Evolutionary conservation across 2,888 invertebrate species (phyloP), one percentile per base, ranked within the genome.

Genomic region (Alloscopus bannaensis): DNA sequence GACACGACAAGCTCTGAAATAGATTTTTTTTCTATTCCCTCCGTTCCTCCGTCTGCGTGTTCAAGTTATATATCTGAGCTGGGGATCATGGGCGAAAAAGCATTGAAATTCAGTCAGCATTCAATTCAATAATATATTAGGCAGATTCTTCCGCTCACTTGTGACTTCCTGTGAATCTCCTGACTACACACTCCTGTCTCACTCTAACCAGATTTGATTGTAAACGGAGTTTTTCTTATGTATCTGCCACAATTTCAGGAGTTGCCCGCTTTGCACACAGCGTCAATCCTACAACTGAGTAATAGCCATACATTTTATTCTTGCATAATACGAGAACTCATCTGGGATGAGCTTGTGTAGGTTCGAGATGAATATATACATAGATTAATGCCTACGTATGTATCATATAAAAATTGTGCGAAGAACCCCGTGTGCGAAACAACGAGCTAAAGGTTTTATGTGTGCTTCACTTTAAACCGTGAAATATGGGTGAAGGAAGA

Each of bases 51-150:
- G n/a, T n/a, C n/a, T n/a, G n/a, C n/a, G n/a, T n/a, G n/a, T n/a
- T n/a, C 42, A 42, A 2, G 8, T 42, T 42, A 42, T 42, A 18
- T 16, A 42, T 36, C 36, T 50, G 28, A 36, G 40, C 22, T 59
- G 68, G 66, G 57, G 55, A 76, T 50, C 52, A 62, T 42, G 52
- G 64, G 69, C 18, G 11, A 11, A 31, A 47, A 65, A 66, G 31
- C 62, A 81, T 81, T 81, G 75, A 73, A 77, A 81, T 81, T 81
- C 81, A 77, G 72, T 47, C 68, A 40, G 68, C 81, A 68, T 77
- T 62, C 77, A 77, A 81, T 81, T 81, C 77, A 81, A 77, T 81
- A 81, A 77, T 77, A 77, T 68, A 81, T 81, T 81, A 81, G 69
- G 69, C 71, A 81, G 76, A 81, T 76, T 76, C 76, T 50, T 77